These are phyloP conservation scores for Sterrhoptilus dennistouni DNA, from an alignment of 2,113 vertebrate species.

Conservation along the genomic window DNA sequence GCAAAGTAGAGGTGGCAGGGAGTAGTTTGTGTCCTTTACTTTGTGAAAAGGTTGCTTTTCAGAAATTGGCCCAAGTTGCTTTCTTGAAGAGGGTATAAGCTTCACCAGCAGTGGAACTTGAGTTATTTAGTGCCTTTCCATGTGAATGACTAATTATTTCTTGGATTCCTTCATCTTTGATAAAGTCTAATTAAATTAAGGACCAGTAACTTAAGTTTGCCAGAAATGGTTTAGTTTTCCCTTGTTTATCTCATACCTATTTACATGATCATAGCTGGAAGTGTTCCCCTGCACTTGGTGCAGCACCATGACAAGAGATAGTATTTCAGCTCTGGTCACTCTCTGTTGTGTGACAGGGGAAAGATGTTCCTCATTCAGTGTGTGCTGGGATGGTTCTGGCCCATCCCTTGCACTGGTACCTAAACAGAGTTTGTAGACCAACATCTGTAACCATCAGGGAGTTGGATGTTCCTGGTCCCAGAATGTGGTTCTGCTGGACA, in stretches of 20 bases:
- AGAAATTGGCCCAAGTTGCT: background rate
- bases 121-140: background rate
- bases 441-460: background rate
- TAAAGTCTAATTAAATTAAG: background rate
- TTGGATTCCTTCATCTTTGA: background rate
- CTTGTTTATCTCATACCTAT: background rate
- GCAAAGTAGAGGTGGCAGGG: background rate
- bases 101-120: background rate
- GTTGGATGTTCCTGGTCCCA: background rate
- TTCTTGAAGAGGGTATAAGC: background rate
- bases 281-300: background rate
- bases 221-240: background rate
- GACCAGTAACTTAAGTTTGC: background rate
- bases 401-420: accelerated
- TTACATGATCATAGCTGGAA: background rate
- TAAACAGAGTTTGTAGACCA: background rate
- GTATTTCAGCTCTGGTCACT: background rate
- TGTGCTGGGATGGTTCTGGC: background rate
- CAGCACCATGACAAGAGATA: background rate
- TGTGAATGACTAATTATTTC: background rate
- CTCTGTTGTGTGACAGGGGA: background rate
- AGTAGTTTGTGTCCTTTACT: background rate
- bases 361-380: background rate
- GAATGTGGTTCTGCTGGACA: background rate
- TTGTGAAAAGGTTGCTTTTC: background rate